Conservation (phyloP, 2,797 vertebrate species). For the Cirrhinus molitorella region DNA sequence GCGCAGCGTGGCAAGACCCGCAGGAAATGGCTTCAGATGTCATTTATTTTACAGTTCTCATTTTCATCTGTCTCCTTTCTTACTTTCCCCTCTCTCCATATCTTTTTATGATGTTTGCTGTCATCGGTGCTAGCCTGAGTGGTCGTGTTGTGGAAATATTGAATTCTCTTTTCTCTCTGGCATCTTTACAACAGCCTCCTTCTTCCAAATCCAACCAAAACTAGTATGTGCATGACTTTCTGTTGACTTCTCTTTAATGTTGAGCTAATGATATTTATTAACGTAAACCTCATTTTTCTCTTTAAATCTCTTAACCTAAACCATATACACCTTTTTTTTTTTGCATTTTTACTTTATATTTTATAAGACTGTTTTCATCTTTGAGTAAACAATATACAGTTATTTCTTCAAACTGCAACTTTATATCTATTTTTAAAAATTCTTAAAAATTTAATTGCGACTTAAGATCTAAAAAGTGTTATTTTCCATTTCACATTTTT, state of each 20-base stretch:
- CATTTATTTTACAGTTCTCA: slow-evolving; percentile 85
- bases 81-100: slow-evolving; percentile 77
- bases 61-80: slow-evolving; percentile 85
- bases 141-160: slow-evolving; percentile 80
- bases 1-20: slow-evolving; percentile 71
- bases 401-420: too few relatives aligned
- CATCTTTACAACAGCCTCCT: slow-evolving; percentile 1
- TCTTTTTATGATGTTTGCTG: slow-evolving; percentile 86
- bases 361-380: background rate
- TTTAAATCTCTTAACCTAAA: background rate
- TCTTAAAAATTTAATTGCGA: too few relatives aligned
- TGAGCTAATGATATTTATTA: background rate
- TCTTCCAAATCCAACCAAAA: background rate
- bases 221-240: background rate
- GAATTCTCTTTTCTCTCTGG: slow-evolving; percentile 69
- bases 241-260: background rate
- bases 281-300: too few relatives aligned
- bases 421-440: too few relatives aligned
- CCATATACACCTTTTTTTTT: background rate
- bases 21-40: slow-evolving; percentile 85
- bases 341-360: background rate
- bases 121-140: slow-evolving; percentile 81
- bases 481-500: too few relatives aligned
- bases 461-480: too few relatives aligned
- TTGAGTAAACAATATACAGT: background rate